phyloP scores from a whole-genome alignment of 2,888 invertebrate genomes.

The Idaea biselata region DNA sequence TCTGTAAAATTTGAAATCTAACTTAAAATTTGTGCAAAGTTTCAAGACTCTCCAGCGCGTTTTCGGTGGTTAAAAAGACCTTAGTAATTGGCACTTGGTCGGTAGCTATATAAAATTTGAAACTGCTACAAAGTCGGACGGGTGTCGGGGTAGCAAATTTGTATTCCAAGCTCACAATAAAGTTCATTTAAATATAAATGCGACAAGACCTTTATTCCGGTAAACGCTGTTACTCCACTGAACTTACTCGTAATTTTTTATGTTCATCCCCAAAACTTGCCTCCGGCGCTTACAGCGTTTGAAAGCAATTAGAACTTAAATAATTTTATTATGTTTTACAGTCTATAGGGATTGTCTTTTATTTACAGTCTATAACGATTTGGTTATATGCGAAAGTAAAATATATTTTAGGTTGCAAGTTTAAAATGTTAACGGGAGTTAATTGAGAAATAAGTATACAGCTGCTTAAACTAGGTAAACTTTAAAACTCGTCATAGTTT shows the following conservation, averaged over 20 bases:
- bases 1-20: slow-evolving; percentile 31
- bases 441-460: too few species aligned
- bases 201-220: slow-evolving; percentile 65
- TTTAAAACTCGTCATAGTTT: too few species aligned
- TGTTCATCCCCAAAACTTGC: slow-evolving; percentile 53
- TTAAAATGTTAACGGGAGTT: too few species aligned
- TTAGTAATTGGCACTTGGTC: slow-evolving; percentile 38
- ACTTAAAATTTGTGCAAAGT: slow-evolving; percentile 31
- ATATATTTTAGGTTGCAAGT: too few species aligned
- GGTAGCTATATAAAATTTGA: slow-evolving; percentile 46
- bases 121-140: slow-evolving; percentile 45
- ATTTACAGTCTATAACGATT: too few species aligned
- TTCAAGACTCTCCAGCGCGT: slow-evolving; percentile 28
- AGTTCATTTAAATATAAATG: slow-evolving; percentile 76
- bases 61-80: slow-evolving; percentile 26
- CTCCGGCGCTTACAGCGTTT: slow-evolving; percentile 53
- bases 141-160: slow-evolving; percentile 69
- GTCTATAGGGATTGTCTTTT: background rate
- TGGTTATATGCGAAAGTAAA: background rate
- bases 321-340: slow-evolving; percentile 3
- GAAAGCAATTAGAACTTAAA: slow-evolving; percentile 34
- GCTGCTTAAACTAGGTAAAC: too few species aligned
- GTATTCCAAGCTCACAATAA: slow-evolving; percentile 72
- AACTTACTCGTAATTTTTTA: slow-evolving; percentile 64
- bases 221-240: slow-evolving; percentile 62